phyloP scores from a whole-genome alignment of 92 coral and sea anemone genomes.

The Paramuricea clavata region DNA sequence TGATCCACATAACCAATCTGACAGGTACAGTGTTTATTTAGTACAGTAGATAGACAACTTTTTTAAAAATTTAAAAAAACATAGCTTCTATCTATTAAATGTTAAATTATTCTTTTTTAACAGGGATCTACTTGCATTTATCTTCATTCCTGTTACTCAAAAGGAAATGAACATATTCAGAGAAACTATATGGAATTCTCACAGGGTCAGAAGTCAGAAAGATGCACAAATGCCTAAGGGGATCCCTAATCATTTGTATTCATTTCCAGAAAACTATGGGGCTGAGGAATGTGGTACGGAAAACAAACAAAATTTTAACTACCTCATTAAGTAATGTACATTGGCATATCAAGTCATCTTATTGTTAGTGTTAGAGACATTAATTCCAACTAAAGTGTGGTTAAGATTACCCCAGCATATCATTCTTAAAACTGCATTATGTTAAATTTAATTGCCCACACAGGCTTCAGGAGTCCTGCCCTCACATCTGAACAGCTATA shows the following conservation, averaged over 20 bases:
- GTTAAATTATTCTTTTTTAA: neutral
- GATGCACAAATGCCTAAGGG: conserved; percentile 10
- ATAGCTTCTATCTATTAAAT: neutral
- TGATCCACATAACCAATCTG: conserved; percentile 33
- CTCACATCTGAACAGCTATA: too few species aligned
- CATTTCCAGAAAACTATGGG: conserved; percentile 5
- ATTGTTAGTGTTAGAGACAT: neutral
- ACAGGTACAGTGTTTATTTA: conserved; percentile 4
- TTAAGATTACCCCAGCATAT: neutral
- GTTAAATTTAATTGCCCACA: too few species aligned
- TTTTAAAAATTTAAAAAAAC: neutral
- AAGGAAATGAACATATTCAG: conserved; percentile 1
- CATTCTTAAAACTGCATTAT: too few species aligned
- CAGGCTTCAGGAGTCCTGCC: too few species aligned
- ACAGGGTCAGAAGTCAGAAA: conserved; percentile 1
- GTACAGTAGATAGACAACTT: neutral
- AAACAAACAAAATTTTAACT: neutral
- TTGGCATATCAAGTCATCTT: neutral
- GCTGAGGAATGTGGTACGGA: conserved; percentile 25
- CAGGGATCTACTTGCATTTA: conserved; percentile 10
- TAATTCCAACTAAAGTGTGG: neutral
- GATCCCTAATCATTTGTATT: neutral
- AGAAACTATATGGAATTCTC: conserved; percentile 15
- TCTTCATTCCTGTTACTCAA: neutral
- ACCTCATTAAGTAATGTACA: neutral